phyloP scores from a whole-genome alignment of 2,797 vertebrate species.

The Tiaroga cobitis region DNA sequence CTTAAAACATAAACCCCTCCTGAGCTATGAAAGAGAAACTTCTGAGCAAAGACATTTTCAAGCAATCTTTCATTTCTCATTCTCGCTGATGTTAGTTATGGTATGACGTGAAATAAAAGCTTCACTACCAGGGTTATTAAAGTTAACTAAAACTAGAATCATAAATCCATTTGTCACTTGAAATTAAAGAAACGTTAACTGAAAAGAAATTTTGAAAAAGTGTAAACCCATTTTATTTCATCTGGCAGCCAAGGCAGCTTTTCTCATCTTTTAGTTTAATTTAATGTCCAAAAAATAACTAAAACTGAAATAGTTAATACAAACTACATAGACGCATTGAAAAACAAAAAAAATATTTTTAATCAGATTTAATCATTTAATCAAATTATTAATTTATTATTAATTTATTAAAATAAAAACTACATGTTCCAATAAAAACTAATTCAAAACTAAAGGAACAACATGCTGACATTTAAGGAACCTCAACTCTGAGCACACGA shows the following conservation, averaged over 20 bases:
- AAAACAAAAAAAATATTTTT: background rate
- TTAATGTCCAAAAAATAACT: background rate
- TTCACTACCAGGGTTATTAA: background rate
- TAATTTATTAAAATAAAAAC: too few species aligned
- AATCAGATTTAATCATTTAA: background rate
- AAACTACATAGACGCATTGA: background rate
- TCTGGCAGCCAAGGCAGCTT: background rate
- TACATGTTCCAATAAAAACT: background rate
- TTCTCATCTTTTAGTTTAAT: background rate
- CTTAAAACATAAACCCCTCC: too few species aligned
- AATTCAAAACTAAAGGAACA: background rate
- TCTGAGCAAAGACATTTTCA: too few species aligned
- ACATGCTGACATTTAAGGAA: background rate
- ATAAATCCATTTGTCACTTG: background rate
- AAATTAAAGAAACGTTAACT: too few species aligned
- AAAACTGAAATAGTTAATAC: background rate
- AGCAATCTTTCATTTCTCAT: too few species aligned
- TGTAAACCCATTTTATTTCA: background rate
- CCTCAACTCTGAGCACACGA: background rate
- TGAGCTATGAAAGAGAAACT: too few species aligned
- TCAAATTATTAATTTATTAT: too few species aligned
- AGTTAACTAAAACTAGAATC: background rate
- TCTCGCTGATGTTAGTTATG: too few species aligned
- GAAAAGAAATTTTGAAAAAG: background rate
- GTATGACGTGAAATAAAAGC: background rate